Base-by-base conservation (phyloP, 2,888 invertebrate species). In the Willowsia nigromaculata region DNA sequence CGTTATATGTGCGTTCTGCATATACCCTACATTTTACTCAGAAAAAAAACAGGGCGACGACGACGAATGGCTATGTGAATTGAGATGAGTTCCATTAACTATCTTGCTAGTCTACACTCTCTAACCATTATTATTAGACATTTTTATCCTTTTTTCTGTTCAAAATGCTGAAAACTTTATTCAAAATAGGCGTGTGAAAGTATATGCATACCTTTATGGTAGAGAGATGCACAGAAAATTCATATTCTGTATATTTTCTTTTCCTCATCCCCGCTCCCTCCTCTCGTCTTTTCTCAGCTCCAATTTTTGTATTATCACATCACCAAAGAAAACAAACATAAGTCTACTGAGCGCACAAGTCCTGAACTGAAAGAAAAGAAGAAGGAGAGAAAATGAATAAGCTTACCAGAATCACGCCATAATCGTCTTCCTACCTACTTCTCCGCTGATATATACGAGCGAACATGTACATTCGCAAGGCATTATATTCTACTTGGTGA, bases 301-400 rank as follows among this genome's bases (percentile, higher is more conserved):
- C 33, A 65, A n/a, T 33, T 65, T 33, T 65, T 65, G 9, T 65
- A 33, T 62, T 62, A 62, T 15, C 30, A 68, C 84, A 83, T 81
- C 59, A 62, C 6, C 68, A 68, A 37, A 68, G 68, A 68, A 68
- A 68, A 68, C 62, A 81, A 76, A 50, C 76, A 30, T 81, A 22
- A 33, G 15, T 59, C 18, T 18, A 13, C 27, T 25, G 18, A 59
- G 40, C 22, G 3, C 27, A 22, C n/a, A 30, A 53, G 22, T 11
- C 53, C n/a, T 59, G n/a, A 18, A 18, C 43, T 30, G 30, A 4
- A 59, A n/a, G 3, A 7, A 27, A 15, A 74, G 43, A 25, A 43
- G n/a, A 47, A 22, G 25, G 18, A 47, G 50, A 50, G 50, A 50
- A 59, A 27, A 59, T 27, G 25, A 68, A 37, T 7, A 68, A 68